Percentiles rank a stretch among this genome's conserved stretches.
Conservation (phyloP, 2,797 vertebrate species). For the Pangasius djambal region DNA sequence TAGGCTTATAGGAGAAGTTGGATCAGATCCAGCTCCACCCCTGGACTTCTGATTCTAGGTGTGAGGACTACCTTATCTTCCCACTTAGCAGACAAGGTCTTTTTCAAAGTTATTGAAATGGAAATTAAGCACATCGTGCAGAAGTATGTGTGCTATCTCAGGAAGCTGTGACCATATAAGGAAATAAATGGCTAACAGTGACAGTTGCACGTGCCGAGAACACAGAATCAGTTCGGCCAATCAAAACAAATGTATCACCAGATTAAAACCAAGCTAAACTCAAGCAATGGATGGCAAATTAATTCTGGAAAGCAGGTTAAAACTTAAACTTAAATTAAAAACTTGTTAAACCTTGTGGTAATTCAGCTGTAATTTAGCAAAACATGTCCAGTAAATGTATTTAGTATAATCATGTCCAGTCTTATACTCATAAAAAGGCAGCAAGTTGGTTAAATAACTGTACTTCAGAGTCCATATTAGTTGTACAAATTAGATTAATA, state of each 20-base stretch:
- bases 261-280: not conserved
- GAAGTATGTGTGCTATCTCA: not conserved
- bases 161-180: conserved; percentile 26
- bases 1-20: not conserved
- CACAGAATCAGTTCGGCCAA: not conserved
- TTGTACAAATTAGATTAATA: not conserved
- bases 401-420: not conserved
- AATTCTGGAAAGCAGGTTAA: not conserved
- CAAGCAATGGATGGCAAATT: not conserved
- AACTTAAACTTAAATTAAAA: not conserved
- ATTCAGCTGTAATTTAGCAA: not conserved
- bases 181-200: conserved; percentile 1
- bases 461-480: conserved; percentile 2
- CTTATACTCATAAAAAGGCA: not conserved
- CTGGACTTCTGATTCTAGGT: not conserved
- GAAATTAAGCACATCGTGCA: not conserved
- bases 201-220: not conserved
- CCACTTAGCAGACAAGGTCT: conserved; percentile 11
- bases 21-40: not conserved
- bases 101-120: not conserved
- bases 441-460: not conserved
- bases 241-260: not conserved
- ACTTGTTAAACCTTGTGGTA: not conserved
- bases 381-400: conserved; percentile 13
- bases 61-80: not conserved